Conservation (phyloP, 2,888 invertebrate genomes). For the Drosophila birchii region DNA sequence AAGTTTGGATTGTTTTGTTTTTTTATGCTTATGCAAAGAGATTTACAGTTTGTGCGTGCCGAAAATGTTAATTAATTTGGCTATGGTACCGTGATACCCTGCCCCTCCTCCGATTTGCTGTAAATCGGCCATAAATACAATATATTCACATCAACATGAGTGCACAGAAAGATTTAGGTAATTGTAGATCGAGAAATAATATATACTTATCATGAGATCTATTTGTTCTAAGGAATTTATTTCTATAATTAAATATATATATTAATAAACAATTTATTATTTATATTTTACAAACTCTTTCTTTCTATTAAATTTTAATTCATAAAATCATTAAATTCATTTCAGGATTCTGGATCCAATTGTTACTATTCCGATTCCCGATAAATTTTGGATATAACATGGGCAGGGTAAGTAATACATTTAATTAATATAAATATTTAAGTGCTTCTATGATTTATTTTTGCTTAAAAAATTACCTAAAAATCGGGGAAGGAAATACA, state of each 20-base stretch:
- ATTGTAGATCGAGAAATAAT: not conserved
- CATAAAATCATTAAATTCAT: too few species aligned
- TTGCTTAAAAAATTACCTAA: not conserved
- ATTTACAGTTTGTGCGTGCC: slow-evolving; percentile 79
- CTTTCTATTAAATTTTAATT: not conserved
- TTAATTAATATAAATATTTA: not conserved
- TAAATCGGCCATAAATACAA: slow-evolving; percentile 53
- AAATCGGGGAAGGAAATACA: not conserved
- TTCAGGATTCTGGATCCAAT: not conserved
- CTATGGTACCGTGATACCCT: slow-evolving; percentile 58
- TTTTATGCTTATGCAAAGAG: slow-evolving; percentile 76
- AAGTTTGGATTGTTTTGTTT: not conserved
- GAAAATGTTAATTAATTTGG: slow-evolving; percentile 75
- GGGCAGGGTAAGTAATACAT: not conserved
- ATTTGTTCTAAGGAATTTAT: not conserved
- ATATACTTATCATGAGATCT: not conserved
- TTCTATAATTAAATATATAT: not conserved
- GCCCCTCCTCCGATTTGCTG: slow-evolving; percentile 54
- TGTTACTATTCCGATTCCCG: too few species aligned
- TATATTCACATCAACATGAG: slow-evolving; percentile 27
- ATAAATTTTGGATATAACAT: not conserved
- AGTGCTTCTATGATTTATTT: not conserved
- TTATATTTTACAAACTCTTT: not conserved
- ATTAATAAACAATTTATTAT: not conserved
- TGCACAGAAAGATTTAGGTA: slow-evolving; percentile 2